phyloP scores from a whole-genome alignment of 2,888 invertebrate species.

The Drosophila longiperda region DNA sequence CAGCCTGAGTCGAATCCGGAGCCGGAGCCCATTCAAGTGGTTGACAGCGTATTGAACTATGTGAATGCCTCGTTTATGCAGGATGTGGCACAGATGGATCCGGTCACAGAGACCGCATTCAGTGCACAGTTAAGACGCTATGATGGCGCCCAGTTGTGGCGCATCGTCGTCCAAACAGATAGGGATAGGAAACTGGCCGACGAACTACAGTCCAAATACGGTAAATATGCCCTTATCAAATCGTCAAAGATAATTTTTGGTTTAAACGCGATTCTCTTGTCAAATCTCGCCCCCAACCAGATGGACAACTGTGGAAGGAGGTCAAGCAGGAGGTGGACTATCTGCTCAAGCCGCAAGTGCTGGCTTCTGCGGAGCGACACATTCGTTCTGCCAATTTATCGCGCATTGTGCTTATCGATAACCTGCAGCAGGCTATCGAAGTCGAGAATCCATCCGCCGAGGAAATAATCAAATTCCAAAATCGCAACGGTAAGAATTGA shows the following conservation, averaged over 20 bases:
- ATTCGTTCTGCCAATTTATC: slow-evolving; percentile 88
- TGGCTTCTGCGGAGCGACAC: slow-evolving; percentile 88
- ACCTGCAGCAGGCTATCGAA: slow-evolving; percentile 92
- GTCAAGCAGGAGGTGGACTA: slow-evolving; percentile 87
- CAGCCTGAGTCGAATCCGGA: background rate
- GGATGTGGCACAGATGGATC: slow-evolving; percentile 23
- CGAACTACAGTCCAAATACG: slow-evolving; percentile 87
- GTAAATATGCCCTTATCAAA: slow-evolving; percentile 83
- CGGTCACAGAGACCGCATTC: slow-evolving; percentile 42
- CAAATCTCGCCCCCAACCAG: slow-evolving; percentile 42
- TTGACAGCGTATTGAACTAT: slow-evolving; percentile 81
- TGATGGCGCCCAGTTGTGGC: slow-evolving; percentile 91
- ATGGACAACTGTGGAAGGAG: slow-evolving; percentile 84
- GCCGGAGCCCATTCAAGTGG: slow-evolving; percentile 50
- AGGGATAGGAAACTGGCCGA: slow-evolving; percentile 86
- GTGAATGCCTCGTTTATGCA: slow-evolving; percentile 79
- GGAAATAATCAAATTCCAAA: slow-evolving; percentile 89
- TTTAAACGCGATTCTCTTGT: background rate
- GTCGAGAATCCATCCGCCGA: slow-evolving; percentile 91
- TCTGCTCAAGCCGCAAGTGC: slow-evolving; percentile 88
- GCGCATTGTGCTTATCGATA: slow-evolving; percentile 90
- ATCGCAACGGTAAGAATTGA: slow-evolving; percentile 88
- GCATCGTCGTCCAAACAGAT: slow-evolving; percentile 87
- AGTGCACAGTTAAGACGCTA: slow-evolving; percentile 87
- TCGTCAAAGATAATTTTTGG: background rate